Evolutionary conservation across 2,113 vertebrate species (phyloP).

Genomic region (Poeciliopsis retropinna): DNA sequence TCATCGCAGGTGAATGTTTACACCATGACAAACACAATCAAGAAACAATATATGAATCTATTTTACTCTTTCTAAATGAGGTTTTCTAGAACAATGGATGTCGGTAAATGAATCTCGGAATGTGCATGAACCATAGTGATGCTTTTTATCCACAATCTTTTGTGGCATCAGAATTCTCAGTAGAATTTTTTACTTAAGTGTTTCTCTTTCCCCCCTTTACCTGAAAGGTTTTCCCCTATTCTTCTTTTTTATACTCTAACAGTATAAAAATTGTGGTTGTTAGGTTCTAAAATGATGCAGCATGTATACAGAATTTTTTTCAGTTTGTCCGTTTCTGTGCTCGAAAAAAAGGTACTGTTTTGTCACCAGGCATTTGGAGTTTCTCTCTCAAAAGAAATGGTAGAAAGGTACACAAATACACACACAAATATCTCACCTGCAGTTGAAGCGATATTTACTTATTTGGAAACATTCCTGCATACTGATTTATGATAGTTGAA

Average conservation of each 20-base stretch:
- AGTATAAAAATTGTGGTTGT: not conserved
- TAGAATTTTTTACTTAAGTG: not conserved
- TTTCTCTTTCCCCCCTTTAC: not conserved
- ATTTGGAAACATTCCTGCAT: not conserved
- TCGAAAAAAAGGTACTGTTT: not conserved
- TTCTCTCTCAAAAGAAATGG: not conserved
- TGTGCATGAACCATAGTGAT: not conserved
- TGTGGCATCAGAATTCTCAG: not conserved
- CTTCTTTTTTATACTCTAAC: not conserved
- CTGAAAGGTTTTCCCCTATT: not conserved
- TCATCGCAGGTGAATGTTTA: slow-evolving; percentile 39
- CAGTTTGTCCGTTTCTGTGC: not conserved
- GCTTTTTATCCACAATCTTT: not conserved
- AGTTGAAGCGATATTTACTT: not conserved
- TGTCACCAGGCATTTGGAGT: not conserved
- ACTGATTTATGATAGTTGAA: not conserved
- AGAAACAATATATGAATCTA: not conserved
- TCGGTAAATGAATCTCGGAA: not conserved
- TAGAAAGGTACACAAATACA: not conserved
- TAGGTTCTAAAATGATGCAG: not conserved
- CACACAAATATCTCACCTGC: not conserved
- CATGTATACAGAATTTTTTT: not conserved
- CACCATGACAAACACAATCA: slow-evolving; percentile 21
- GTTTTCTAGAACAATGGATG: not conserved
- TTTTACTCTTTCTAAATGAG: not conserved